These are phyloP conservation scores for Eumacrocentrus americanus DNA, from an alignment of 2,888 invertebrate genomes.

Conservation along the genomic window DNA sequence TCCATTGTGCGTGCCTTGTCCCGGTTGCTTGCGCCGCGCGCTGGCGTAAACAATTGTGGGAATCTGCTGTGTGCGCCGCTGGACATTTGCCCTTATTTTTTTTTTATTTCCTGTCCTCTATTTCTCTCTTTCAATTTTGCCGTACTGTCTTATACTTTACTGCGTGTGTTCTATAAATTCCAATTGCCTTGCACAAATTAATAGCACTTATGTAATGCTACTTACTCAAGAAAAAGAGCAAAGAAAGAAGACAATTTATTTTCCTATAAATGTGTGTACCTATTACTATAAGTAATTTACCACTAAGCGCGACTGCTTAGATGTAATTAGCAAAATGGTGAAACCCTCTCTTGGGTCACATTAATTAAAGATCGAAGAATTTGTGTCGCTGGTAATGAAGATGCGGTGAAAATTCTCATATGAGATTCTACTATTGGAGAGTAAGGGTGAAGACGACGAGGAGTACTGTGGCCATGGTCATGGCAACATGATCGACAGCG, in stretches of 20 bases:
- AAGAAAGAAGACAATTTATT: too few species aligned
- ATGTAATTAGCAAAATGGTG: too few species aligned
- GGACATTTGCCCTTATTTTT: slow-evolving; percentile 17
- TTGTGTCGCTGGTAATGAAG: background rate
- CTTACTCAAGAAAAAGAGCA: background rate
- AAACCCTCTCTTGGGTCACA: too few species aligned
- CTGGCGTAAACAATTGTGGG: slow-evolving; percentile 66
- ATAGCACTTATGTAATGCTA: background rate
- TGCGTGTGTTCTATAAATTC: background rate
- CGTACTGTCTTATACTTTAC: background rate
- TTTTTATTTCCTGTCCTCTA: background rate
- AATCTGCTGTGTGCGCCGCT: slow-evolving; percentile 27
- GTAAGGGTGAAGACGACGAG: slow-evolving; percentile 33
- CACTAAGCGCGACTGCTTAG: too few species aligned
- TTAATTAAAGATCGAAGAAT: background rate
- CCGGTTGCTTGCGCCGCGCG: slow-evolving; percentile 15
- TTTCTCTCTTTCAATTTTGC: background rate
- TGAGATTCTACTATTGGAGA: slow-evolving; percentile 15
- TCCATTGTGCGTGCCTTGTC: slow-evolving; percentile 20
- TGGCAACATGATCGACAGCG: slow-evolving; percentile 38
- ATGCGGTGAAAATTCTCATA: background rate
- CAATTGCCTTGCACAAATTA: background rate
- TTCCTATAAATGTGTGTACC: background rate
- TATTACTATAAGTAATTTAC: too few species aligned
- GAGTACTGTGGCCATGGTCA: slow-evolving; percentile 37